A percentile compares a stretch with the other conserved stretches of the same genome.
Conservation (phyloP, 2,888 invertebrate genomes). For the Euzetes globulus region DNA sequence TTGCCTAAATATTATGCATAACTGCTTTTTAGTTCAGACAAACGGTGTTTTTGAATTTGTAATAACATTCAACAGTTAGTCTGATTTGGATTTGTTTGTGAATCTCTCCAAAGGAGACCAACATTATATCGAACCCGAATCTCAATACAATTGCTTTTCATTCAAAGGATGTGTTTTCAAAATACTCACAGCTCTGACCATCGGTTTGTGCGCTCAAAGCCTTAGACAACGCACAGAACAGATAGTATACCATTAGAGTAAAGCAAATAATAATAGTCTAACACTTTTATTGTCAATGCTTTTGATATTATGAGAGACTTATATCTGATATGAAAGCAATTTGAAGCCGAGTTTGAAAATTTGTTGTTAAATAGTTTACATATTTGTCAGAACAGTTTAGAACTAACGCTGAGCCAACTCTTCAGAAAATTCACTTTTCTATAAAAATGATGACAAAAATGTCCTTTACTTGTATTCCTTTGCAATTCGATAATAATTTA, state of each 20-base stretch:
- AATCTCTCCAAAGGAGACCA: neutral
- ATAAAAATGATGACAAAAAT: constrained; percentile 28
- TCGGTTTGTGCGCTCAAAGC: neutral
- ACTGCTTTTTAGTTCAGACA: constrained; percentile 15
- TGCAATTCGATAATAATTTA: constrained; percentile 30
- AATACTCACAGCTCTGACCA: neutral
- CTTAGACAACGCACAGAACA: neutral
- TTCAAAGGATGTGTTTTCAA: neutral
- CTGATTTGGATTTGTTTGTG: constrained; percentile 17
- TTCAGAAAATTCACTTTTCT: constrained; percentile 28
- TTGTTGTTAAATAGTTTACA: constrained; percentile 26
- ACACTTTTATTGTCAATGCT: neutral
- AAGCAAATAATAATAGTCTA: neutral
- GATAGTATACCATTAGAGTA: neutral
- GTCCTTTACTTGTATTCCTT: constrained; percentile 15
- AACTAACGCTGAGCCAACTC: neutral
- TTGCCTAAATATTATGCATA: constrained; percentile 21
- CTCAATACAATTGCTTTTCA: neutral
- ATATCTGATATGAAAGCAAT: neutral
- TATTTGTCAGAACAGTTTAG: constrained; percentile 13
- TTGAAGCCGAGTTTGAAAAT: constrained; percentile 3
- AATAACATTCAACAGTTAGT: constrained; percentile 30
- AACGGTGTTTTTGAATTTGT: constrained; percentile 20
- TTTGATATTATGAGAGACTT: constrained; percentile 1
- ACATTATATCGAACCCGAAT: neutral